Conservation (phyloP, 2,113 vertebrate species). For the Mionectes macconnelli region DNA sequence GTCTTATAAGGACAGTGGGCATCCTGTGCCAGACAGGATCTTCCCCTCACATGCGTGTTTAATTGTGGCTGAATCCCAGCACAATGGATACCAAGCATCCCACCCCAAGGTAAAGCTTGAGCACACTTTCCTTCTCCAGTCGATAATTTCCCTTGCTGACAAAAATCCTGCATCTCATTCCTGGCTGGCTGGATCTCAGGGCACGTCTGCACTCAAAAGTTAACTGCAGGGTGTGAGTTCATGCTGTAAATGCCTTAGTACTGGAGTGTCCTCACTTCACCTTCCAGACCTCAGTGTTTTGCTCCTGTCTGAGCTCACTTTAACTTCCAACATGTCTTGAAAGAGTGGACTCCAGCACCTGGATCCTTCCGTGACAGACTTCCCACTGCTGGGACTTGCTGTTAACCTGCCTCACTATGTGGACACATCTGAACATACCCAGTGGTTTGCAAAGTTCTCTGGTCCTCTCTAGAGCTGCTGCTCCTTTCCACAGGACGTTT, state of each 20-base stretch:
- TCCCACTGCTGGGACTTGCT: background rate
- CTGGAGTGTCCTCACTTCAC: slow-evolving; percentile 3
- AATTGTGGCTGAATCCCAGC: background rate
- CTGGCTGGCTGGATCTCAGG: background rate
- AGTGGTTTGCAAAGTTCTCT: background rate
- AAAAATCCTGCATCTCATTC: background rate
- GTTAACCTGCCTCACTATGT: background rate
- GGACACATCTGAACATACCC: background rate
- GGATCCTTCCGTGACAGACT: background rate
- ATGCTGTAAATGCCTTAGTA: background rate
- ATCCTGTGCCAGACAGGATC: background rate
- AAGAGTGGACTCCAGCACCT: background rate
- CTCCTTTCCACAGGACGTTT: background rate
- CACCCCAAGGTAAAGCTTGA: background rate
- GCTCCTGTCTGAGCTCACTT: background rate
- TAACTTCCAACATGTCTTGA: background rate
- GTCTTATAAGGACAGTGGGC: background rate
- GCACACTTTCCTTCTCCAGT: background rate
- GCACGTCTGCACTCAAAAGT: background rate
- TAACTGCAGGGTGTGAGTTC: background rate
- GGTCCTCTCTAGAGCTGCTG: background rate
- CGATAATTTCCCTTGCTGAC: background rate
- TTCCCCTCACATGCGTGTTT: background rate
- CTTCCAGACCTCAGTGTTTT: background rate
- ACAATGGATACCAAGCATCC: background rate